Evolutionary conservation across 37 sponge, comb jelly and placozoan genomes (phyloP), one percentile per base, ranked within the genome.

Genomic region (Aplysina aerophoba): DNA sequence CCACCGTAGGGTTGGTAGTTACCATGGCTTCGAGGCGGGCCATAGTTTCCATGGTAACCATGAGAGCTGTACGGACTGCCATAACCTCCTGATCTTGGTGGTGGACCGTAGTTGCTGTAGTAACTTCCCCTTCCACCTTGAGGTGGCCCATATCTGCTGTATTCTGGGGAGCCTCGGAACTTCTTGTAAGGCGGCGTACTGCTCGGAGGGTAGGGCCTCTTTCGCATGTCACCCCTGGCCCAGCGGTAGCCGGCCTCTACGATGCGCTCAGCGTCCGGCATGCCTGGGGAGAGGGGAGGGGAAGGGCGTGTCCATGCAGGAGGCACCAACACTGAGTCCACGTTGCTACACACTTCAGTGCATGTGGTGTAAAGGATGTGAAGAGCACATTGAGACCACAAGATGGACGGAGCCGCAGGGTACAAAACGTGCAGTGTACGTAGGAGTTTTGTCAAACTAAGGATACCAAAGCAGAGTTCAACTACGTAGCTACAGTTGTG

Each of bases 211-310:
- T 44, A 44, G 6, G 36, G 73, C 6, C 73, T 28, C 73, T 71
- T 71, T 5, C 37, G 2, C 31, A 21, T 8, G 20, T 71, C 73
- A 28, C 73, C 73, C 12, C 73, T 71, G 36, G 73, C 73, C 73
- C 73, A 71, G 20, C 73, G 33, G 11, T 71, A 33, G 21, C 73
- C 73, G 2, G 73, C 73, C 28, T 71, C 36, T 21, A 71, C 73
- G 4, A 71, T 34, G 31, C 73, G 31, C 33, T 71, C 73, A 35
- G 73, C 73, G 28, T 71, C 73, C n/a, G 73, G 73, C 36, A 33
- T 27, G 16, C 50, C 50, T 44, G 50, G 50, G n/a, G n/a, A n/a
- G n/a, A n/a, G n/a, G n/a, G n/a, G n/a, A n/a, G n/a, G n/a, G n/a
- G n/a, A n/a, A n/a, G n/a, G n/a, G n/a, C n/a, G n/a, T n/a, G n/a